Percentiles rank a stretch among this genome's conserved stretches.
Conservation (phyloP, 2,797 vertebrate species). For the Balearica regulorum region DNA sequence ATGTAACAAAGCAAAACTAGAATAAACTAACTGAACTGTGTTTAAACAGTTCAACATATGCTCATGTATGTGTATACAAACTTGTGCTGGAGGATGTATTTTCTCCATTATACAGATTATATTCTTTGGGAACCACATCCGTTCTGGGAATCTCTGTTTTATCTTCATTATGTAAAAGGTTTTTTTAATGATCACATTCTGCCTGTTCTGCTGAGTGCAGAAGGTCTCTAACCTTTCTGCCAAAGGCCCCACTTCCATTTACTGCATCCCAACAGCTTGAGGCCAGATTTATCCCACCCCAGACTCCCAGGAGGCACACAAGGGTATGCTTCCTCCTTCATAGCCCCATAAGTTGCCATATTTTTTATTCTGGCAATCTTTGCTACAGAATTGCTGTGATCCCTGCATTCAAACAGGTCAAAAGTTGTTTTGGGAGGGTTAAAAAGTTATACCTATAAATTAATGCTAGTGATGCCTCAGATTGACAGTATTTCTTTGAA, state of each 20-base stretch:
- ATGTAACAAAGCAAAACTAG: not conserved
- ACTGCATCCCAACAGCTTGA: not conserved
- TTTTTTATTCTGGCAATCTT: not conserved
- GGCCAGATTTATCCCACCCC: not conserved
- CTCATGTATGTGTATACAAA: not conserved
- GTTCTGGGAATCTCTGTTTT: not conserved
- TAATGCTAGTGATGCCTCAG: not conserved
- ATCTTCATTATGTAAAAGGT: not conserved
- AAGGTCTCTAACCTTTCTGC: not conserved
- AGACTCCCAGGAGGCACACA: not conserved
- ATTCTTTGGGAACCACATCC: not conserved
- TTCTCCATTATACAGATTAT: not conserved
- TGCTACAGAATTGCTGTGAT: not conserved
- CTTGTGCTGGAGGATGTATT: not conserved
- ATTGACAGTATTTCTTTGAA: not conserved
- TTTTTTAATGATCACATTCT: not conserved
- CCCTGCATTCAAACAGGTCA: not conserved
- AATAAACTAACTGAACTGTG: not conserved
- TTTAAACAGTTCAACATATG: not conserved
- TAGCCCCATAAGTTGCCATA: accelerated
- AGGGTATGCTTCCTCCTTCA: not conserved
- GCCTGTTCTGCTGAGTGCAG: not conserved
- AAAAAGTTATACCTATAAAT: not conserved
- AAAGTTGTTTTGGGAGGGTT: not conserved
- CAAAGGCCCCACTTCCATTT: not conserved